Conservation (phyloP, 2,888 invertebrate species). For the Steinernema scapterisci region DNA sequence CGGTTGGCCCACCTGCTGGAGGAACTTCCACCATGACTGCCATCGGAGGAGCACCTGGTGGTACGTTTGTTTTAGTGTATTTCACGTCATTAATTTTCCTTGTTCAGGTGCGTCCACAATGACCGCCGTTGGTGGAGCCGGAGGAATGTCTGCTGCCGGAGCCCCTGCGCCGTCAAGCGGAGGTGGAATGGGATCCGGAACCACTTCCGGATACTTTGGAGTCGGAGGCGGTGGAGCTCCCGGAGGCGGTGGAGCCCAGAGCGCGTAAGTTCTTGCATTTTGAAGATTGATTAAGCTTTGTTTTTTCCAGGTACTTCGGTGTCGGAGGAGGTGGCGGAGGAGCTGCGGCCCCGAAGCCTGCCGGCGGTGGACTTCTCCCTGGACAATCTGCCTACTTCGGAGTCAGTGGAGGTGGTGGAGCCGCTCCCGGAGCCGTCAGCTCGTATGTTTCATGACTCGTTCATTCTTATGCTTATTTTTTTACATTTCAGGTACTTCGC, state of each 20-base stretch:
- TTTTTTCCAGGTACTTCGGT: background rate
- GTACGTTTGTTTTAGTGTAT: background rate
- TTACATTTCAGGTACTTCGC: conserved; percentile 44
- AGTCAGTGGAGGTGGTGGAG: background rate
- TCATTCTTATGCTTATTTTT: no score
- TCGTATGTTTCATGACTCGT: background rate
- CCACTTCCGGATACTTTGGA: conserved; percentile 28
- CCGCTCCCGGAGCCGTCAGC: background rate
- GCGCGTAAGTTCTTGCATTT: background rate
- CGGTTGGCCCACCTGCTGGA: conserved; percentile 10
- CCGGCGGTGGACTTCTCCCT: background rate
- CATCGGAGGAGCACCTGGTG: conserved; percentile 7
- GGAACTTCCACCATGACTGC: conserved; percentile 30
- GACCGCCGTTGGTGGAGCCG: conserved; percentile 9
- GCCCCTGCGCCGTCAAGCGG: background rate
- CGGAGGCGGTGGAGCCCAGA: conserved; percentile 25
- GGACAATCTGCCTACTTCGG: conserved; percentile 23
- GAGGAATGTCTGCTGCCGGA: background rate
- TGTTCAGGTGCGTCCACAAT: conserved; percentile 11
- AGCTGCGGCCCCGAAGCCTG: background rate
- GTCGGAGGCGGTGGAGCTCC: background rate
- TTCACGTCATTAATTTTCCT: background rate
- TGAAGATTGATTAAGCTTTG: no score
- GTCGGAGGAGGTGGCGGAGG: background rate
- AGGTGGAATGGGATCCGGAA: background rate